Percentiles rank a stretch among this genome's conserved stretches.
Evolutionary conservation across 2,888 invertebrate genomes (phyloP).

Genomic region (Drosophila pegasa): DNA sequence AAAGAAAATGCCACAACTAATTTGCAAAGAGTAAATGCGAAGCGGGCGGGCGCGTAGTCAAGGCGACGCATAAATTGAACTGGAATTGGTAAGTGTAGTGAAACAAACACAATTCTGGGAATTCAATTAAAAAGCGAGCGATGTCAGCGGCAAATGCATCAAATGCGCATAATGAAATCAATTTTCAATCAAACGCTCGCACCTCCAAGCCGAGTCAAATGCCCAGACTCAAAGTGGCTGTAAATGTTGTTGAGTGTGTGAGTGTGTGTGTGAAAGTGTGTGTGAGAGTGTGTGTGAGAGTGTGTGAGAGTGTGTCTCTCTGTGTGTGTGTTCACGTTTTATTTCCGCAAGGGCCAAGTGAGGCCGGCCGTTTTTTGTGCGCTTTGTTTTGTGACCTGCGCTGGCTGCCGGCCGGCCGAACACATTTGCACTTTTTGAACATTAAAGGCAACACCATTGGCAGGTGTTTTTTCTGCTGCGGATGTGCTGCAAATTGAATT

Average conservation of each 20-base stretch:
- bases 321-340: conserved; percentile 32
- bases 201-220: conserved; percentile 27
- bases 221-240: conserved; percentile 12
- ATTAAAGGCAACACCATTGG: conserved; percentile 62
- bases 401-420: conserved; percentile 15
- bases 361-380: conserved; percentile 39
- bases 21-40: conserved; percentile 43
- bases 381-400: conserved; percentile 53
- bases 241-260: conserved; percentile 5
- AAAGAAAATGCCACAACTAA: conserved; percentile 60
- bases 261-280: conserved; percentile 10
- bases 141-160: conserved; percentile 57
- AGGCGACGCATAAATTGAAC: conserved; percentile 13
- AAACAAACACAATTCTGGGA: conserved; percentile 9
- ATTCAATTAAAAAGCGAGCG: conserved; percentile 44
- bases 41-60: conserved; percentile 8
- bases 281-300: not conserved
- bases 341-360: conserved; percentile 47
- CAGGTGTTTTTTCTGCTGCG: conserved; percentile 46
- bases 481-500: conserved; percentile 82
- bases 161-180: conserved; percentile 81
- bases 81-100: conserved; percentile 2
- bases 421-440: conserved; percentile 77
- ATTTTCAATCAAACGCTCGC: conserved; percentile 80
- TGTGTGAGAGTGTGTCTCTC: conserved; percentile 5